A percentile compares a stretch with the other conserved stretches of the same genome.
Conservation (phyloP, 2,797 vertebrate species). For the Triplophysa yarkandensis region DNA sequence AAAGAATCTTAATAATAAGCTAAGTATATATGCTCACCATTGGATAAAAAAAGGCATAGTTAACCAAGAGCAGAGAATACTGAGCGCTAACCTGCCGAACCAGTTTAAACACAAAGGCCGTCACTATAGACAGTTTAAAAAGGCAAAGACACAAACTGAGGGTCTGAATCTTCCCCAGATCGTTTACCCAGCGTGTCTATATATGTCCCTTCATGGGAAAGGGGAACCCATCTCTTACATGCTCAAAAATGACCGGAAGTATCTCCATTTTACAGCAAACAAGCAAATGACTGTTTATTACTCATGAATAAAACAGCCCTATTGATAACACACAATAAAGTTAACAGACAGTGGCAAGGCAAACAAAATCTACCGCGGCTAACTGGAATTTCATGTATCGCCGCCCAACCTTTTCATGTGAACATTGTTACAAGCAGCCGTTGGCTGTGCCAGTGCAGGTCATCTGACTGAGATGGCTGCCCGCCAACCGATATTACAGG, state of each 20-base stretch:
- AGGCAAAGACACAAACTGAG: slow-evolving; percentile 11
- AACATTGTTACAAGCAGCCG: slow-evolving; percentile 24
- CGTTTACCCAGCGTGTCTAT: slow-evolving; percentile 57
- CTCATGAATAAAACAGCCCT: neutral
- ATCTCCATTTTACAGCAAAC: slow-evolving; percentile 37
- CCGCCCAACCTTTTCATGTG: neutral
- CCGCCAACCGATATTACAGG: slow-evolving; percentile 37
- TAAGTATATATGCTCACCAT: neutral
- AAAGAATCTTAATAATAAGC: slow-evolving; percentile 2
- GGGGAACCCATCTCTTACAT: slow-evolving; percentile 61
- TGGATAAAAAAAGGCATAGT: slow-evolving; percentile 1
- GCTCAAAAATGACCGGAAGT: slow-evolving; percentile 61
- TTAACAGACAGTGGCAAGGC: neutral
- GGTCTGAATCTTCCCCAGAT: slow-evolving; percentile 34
- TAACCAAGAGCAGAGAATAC: slow-evolving; percentile 6
- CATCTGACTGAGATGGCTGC: slow-evolving; percentile 33
- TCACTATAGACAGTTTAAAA: neutral
- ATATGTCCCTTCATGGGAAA: slow-evolving; percentile 53
- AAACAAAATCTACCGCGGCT: neutral
- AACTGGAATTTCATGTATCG: neutral
- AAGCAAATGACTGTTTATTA: neutral
- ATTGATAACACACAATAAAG: neutral
- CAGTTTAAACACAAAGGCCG: slow-evolving; percentile 10
- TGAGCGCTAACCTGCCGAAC: neutral
- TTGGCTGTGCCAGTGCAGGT: slow-evolving; percentile 22